Conservation (phyloP, 2,797 vertebrate genomes). For the Brotula barbata region DNA sequence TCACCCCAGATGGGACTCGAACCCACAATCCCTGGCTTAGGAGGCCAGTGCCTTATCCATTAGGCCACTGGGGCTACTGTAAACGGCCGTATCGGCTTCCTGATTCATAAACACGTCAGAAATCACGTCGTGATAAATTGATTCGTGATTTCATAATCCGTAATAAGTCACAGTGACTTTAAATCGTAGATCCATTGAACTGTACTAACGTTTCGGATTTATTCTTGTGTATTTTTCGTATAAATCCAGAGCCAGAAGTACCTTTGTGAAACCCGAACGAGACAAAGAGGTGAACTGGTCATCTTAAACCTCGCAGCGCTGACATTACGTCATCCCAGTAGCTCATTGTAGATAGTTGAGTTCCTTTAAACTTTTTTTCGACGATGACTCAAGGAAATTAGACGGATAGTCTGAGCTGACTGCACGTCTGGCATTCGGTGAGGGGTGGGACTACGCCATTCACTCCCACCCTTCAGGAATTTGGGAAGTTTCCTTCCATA, state of each 20-base stretch:
- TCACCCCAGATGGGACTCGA: constrained; percentile 63
- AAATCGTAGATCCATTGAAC: no score
- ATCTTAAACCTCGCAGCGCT: constrained; percentile 19
- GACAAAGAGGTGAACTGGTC: not conserved
- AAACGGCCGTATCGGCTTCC: no score
- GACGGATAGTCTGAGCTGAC: constrained; percentile 50
- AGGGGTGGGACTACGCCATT: constrained; percentile 64
- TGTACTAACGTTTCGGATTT: no score
- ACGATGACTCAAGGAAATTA: constrained; percentile 65
- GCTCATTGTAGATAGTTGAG: constrained; percentile 29
- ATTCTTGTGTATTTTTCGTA: no score
- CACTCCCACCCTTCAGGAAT: constrained; percentile 79
- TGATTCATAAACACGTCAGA: no score
- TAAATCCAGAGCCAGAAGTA: no score
- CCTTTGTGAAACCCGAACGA: not conserved
- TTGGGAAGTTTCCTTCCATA: constrained; percentile 82
- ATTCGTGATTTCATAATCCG: no score
- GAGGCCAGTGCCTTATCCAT: constrained; percentile 68
- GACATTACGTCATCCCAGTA: constrained; percentile 69
- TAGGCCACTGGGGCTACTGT: constrained; percentile 66
- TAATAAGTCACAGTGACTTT: no score
- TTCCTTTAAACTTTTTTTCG: constrained; percentile 30
- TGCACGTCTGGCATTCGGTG: constrained; percentile 69
- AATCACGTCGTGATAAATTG: no score
- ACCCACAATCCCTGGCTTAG: constrained; percentile 68